Evolutionary conservation across 2,113 vertebrate genomes (phyloP).

Genomic region (Crotalus tigris): DNA sequence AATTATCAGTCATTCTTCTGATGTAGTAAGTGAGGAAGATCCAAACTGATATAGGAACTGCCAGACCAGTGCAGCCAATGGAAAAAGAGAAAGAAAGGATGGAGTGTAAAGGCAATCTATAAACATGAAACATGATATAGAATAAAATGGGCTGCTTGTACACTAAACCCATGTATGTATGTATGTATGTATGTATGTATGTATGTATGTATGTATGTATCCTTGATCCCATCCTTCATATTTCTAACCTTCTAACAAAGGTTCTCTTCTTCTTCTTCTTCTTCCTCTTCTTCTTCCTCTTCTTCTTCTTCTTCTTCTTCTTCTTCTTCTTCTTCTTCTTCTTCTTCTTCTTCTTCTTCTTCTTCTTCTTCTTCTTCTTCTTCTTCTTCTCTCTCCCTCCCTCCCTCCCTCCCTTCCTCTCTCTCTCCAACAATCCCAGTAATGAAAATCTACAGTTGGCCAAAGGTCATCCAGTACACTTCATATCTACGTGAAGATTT

Average conservation of each 20-base stretch:
- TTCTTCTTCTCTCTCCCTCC: too few species aligned
- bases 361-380: too few species aligned
- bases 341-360: too few species aligned
- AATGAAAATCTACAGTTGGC: background rate
- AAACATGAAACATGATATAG: background rate
- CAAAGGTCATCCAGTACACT: background rate
- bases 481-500: background rate
- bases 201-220: too few species aligned
- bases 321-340: too few species aligned
- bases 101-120: background rate
- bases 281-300: too few species aligned
- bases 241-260: background rate
- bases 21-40: background rate
- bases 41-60: background rate
- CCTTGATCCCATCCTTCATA: background rate
- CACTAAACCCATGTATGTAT: background rate
- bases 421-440: background rate
- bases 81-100: background rate
- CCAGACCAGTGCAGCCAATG: background rate
- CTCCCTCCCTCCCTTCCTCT: background rate
- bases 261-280: background rate
- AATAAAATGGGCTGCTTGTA: background rate
- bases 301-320: too few species aligned
- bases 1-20: background rate
- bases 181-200: too few species aligned